These are phyloP conservation scores for Protophormia terraenovae DNA, from an alignment of 2,888 invertebrate genomes.

Conservation along the genomic window DNA sequence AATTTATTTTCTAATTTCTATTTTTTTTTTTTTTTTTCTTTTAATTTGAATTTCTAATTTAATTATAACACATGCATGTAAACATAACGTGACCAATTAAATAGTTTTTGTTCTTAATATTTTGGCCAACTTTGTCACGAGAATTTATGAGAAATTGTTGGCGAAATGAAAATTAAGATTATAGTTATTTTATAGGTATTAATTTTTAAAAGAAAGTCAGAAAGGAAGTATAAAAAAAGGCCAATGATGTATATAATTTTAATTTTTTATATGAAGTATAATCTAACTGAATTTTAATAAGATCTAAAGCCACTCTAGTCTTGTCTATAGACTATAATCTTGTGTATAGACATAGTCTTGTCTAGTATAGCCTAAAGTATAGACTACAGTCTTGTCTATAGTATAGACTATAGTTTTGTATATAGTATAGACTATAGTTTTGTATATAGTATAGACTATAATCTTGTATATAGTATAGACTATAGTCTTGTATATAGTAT, in stretches of 20 bases:
- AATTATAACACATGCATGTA: constrained; percentile 41
- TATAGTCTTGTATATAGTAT: too few species aligned
- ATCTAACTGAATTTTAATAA: too few species aligned
- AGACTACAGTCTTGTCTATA: too few species aligned
- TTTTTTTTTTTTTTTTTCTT: constrained; percentile 62
- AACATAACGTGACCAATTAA: constrained; percentile 58
- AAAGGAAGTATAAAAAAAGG: neutral
- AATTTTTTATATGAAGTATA: neutral
- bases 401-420: too few species aligned
- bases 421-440: too few species aligned
- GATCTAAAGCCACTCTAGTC: too few species aligned
- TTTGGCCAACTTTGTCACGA: constrained; percentile 32
- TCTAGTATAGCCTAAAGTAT: too few species aligned
- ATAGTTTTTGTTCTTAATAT: neutral
- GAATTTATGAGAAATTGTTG: neutral
- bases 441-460: too few species aligned
- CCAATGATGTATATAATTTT: neutral
- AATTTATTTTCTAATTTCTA: constrained; percentile 55
- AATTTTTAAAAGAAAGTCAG: neutral
- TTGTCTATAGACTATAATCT: too few species aligned
- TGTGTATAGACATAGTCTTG: too few species aligned
- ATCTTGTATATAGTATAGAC: too few species aligned
- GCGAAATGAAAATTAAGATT: neutral
- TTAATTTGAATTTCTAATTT: constrained; percentile 56
- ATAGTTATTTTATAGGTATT: neutral